phyloP scores from a whole-genome alignment of 2,888 invertebrate species.

The Heliconius ethilla region DNA sequence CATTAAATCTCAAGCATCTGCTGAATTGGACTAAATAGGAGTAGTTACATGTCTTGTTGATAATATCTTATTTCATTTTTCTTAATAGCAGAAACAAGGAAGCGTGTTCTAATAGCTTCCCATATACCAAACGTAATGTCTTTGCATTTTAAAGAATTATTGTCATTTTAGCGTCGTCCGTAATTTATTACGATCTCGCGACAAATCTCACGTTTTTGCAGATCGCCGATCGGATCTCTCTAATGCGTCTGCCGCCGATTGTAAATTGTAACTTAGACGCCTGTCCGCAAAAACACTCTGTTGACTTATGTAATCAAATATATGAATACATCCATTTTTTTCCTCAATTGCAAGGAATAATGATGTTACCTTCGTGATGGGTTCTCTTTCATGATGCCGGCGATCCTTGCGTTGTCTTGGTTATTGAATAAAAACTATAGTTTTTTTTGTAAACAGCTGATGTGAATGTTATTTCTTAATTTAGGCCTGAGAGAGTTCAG shows the following conservation, averaged over 20 bases:
- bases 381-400: slow-evolving; percentile 27
- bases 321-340: slow-evolving; percentile 36
- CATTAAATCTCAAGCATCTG: neutral
- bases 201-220: slow-evolving; percentile 59
- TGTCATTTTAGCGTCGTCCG: slow-evolving; percentile 33
- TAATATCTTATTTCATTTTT: neutral
- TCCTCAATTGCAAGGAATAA: slow-evolving; percentile 34
- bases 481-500: neutral
- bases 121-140: neutral
- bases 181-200: slow-evolving; percentile 53
- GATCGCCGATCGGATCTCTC: slow-evolving; percentile 45
- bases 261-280: slow-evolving; percentile 44
- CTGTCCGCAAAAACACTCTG: slow-evolving; percentile 40
- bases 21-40: neutral
- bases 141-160: slow-evolving; percentile 11
- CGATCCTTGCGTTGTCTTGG: slow-evolving; percentile 8
- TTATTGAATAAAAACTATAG: slow-evolving; percentile 30
- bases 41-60: neutral
- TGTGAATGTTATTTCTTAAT: slow-evolving; percentile 4
- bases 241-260: slow-evolving; percentile 43
- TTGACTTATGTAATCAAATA: slow-evolving; percentile 42
- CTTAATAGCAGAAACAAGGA: neutral
- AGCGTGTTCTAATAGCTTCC: neutral
- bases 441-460: slow-evolving; percentile 8
- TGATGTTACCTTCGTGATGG: slow-evolving; percentile 36